Conservation (phyloP, 2,113 vertebrate species). For the Catharus bicknelli region DNA sequence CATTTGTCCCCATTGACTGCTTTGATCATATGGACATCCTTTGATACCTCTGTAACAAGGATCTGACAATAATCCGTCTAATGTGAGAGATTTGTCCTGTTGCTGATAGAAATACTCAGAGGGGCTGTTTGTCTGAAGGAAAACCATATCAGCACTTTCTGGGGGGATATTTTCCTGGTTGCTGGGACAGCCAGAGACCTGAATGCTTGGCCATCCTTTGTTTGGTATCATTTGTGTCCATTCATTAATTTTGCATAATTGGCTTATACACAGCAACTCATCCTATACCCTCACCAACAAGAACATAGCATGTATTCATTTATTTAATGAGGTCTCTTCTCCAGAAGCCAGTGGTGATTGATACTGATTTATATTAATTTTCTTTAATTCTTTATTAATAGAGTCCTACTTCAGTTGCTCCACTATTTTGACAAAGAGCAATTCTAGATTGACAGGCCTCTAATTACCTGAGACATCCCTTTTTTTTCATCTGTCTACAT, state of each 20-base stretch:
- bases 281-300: neutral
- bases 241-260: neutral
- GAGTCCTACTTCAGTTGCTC: neutral
- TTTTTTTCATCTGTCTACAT: neutral
- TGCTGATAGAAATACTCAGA: neutral
- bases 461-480: neutral
- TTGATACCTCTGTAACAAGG: neutral
- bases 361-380: neutral
- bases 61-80: neutral
- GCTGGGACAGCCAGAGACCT: neutral
- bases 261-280: neutral
- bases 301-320: neutral
- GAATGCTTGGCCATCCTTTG: neutral
- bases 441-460: neutral
- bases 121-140: neutral
- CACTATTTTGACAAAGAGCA: neutral
- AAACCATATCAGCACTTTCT: neutral
- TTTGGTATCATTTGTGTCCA: neutral
- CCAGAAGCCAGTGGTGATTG: neutral
- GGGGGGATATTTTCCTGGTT: fast-evolving
- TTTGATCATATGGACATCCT: neutral
- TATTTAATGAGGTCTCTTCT: neutral
- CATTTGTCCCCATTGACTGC: neutral
- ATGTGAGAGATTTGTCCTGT: fast-evolving
- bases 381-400: neutral